Conservation (phyloP, 2,113 vertebrate genomes). For the Caranx melampygus region DNA sequence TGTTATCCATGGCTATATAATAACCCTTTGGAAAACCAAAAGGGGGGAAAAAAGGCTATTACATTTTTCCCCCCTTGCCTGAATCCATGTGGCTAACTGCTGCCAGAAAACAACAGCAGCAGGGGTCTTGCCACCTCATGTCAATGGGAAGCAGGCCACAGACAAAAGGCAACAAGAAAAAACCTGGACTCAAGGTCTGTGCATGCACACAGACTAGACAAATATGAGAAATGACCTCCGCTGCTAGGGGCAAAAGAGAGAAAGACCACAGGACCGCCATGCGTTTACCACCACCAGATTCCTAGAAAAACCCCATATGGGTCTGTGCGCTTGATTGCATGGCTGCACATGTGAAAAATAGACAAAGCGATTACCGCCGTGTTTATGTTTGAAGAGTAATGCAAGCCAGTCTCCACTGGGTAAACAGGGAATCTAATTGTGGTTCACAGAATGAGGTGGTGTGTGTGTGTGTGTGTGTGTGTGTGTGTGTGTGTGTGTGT, state of each 20-base stretch:
- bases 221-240: conserved; percentile 74
- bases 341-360: conserved; percentile 84
- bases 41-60: conserved; percentile 58
- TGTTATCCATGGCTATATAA: conserved; percentile 70
- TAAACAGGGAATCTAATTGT: conserved; percentile 83
- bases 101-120: conserved; percentile 71
- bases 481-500: conserved; percentile 19
- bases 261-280: conserved; percentile 70
- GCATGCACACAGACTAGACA: conserved; percentile 73
- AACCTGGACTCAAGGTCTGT: conserved; percentile 50
- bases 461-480: conserved; percentile 24
- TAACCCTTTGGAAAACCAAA: conserved; percentile 69
- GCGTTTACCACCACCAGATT: conserved; percentile 75
- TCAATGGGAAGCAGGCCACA: conserved; percentile 74
- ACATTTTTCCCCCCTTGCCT: conserved; percentile 47
- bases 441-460: conserved; percentile 65
- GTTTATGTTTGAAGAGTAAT: conserved; percentile 83
- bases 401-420: conserved; percentile 78
- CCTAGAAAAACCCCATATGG: conserved; percentile 73
- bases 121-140: conserved; percentile 72
- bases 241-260: conserved; percentile 65
- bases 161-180: conserved; percentile 83
- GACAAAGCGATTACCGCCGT: conserved; percentile 80
- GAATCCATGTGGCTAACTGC: conserved; percentile 66
- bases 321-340: conserved; percentile 78